Base-by-base conservation (phyloP, 2,113 vertebrate genomes). In the Tachycineta bicolor region DNA sequence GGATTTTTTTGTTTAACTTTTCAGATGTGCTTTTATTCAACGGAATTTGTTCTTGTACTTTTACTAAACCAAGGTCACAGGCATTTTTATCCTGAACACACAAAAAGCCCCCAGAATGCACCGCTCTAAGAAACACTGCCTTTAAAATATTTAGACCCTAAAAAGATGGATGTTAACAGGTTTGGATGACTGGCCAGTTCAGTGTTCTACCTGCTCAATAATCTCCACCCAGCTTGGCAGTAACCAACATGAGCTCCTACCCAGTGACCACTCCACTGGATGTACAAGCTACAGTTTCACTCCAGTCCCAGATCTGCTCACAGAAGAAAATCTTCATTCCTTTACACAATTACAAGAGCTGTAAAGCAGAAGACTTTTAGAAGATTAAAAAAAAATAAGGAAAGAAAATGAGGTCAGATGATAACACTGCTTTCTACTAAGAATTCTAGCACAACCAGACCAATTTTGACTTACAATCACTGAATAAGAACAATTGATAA, bases 1-100 rank as follows among this genome's bases (percentile, higher is more conserved):
- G 50, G 59, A 63, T 67, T 93, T 93, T 89, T 92, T 78, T 65
- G 79, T 93, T 91, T 83, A 47, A 90, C 63, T 93, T 93, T 83
- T 88, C 62, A 74, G 23, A 50, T 73, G 55, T 50, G 83, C 10
- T 93, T 90, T 76, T 39, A 86, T 17, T 58, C 24, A 55, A 50
- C 3, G 10, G 34, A 92, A 93, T 83, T 80, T 69, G 10, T 74
- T 80, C 76, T 29, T 69, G 44, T 79, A 75, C 28, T 79, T 49
- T 26, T 14, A 25, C 17, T 31, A n/a, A 78, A 59, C 10, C 63
- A 78, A 71, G 52, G 69, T 89, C 80, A 91, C 41, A 59, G 2
- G 39, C 21, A 15, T 37, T 90, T 68, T 85, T 37, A 84, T 41
- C 47, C 56, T 67, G 29, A 87, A 77, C 34, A 73, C 8, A 20